phyloP scores from a whole-genome alignment of 35 echinoderm and acorn worm species.

The Lytechinus pictus region DNA sequence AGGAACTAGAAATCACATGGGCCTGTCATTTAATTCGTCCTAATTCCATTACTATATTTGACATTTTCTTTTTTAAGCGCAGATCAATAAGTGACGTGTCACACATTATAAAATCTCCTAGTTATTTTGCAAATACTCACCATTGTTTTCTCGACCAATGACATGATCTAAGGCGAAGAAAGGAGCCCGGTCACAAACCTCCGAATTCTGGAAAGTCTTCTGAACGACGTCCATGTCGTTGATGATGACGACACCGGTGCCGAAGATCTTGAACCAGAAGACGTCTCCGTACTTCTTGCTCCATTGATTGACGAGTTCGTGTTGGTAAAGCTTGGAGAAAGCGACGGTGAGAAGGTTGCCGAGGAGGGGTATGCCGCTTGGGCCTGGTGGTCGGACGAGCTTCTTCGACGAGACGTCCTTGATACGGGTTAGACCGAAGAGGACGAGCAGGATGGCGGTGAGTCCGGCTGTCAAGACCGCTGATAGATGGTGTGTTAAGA shows the following conservation, averaged over 20 bases:
- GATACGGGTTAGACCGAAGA: neutral
- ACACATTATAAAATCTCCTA: no score
- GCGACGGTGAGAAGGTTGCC: neutral
- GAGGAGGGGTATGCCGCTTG: neutral
- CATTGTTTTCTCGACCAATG: conserved; percentile 21
- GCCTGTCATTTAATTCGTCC: no score
- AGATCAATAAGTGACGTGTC: no score
- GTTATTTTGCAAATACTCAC: neutral
- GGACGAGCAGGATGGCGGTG: neutral
- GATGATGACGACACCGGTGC: conserved; percentile 15
- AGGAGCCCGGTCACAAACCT: conserved; percentile 13
- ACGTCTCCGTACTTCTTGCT: conserved; percentile 35
- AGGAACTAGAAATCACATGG: no score
- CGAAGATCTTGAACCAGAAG: conserved; percentile 42
- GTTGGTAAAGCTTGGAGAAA: neutral
- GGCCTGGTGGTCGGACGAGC: neutral
- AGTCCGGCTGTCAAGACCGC: neutral
- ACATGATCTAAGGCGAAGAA: neutral
- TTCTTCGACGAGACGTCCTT: neutral
- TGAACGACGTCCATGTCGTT: conserved; percentile 23
- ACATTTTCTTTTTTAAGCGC: no score
- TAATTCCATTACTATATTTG: no score
- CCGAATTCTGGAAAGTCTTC: conserved; percentile 25
- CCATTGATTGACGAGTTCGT: neutral
- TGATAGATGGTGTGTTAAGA: neutral